Conservation (phyloP, 2,888 invertebrate genomes). For the Uropetala carovei region DNA sequence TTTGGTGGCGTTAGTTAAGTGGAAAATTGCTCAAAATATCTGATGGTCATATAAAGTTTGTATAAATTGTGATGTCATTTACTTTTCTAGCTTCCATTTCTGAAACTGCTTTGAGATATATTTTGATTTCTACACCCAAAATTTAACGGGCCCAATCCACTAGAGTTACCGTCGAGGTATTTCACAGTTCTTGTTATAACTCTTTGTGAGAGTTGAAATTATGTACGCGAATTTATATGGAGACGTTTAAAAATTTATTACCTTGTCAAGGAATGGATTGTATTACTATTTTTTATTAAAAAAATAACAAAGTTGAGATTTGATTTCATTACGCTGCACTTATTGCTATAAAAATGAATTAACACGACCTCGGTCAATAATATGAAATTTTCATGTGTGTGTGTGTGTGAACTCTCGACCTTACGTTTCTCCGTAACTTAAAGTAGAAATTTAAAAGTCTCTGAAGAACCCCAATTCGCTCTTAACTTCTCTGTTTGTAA, state of each 20-base stretch:
- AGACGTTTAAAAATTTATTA: constrained; percentile 33
- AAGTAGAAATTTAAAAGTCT: too few species aligned
- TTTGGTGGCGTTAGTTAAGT: background rate
- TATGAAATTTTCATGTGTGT: too few species aligned
- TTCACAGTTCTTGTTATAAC: constrained; percentile 22
- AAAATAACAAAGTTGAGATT: background rate
- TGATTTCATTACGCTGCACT: too few species aligned
- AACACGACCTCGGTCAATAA: too few species aligned
- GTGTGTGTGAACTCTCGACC: too few species aligned
- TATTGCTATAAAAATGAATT: too few species aligned
- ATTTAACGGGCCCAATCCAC: background rate
- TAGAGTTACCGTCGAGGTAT: background rate
- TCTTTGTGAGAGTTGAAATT: constrained; percentile 45
- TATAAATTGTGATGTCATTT: background rate
- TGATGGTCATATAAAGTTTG: background rate
- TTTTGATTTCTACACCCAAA: background rate
- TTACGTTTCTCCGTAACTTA: too few species aligned
- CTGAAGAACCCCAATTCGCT: too few species aligned
- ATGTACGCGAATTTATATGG: constrained; percentile 12
- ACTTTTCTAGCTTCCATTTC: background rate
- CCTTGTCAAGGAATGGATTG: constrained; percentile 22
- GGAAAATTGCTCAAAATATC: background rate
- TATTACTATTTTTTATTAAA: constrained; percentile 59
- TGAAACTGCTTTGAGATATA: background rate
- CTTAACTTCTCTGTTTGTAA: too few species aligned